Evolutionary conservation across 2,888 invertebrate species (phyloP).

Genomic region (Lottia scabra): DNA sequence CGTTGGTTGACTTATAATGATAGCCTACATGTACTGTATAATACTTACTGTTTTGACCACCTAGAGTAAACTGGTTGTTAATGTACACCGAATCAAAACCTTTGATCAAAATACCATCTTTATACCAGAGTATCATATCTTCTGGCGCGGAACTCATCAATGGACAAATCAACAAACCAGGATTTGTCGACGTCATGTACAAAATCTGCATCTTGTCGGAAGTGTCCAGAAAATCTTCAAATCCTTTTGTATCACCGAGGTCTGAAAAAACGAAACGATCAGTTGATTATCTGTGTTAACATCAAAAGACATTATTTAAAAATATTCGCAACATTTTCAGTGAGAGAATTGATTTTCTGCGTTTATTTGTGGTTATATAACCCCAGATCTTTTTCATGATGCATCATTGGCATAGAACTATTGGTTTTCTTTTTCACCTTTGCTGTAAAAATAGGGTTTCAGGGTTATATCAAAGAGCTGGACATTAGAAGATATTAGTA

Average conservation of each 20-base stretch:
- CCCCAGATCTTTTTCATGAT: no score
- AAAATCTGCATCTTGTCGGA: constrained; percentile 13
- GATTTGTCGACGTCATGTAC: constrained; percentile 27
- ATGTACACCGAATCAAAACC: not conserved
- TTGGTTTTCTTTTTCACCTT: no score
- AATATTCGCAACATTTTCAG: no score
- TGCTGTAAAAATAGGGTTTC: no score
- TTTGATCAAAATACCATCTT: constrained; percentile 46
- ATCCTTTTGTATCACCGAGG: not conserved
- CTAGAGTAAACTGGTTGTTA: not conserved
- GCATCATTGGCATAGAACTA: no score
- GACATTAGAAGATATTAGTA: no score
- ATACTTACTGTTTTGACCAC: not conserved
- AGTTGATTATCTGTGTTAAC: no score
- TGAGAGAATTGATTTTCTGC: no score
- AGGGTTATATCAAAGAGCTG: no score
- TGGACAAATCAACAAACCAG: constrained; percentile 35
- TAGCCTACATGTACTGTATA: not conserved
- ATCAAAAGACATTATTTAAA: no score
- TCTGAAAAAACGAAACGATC: not conserved
- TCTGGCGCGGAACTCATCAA: constrained; percentile 37
- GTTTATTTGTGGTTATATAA: no score
- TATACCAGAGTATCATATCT: constrained; percentile 52
- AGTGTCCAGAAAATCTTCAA: not conserved
- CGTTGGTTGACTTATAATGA: no score